Base-by-base conservation (phyloP, 1,140 invertebrate genomes). In the Gryon sp. region DNA sequence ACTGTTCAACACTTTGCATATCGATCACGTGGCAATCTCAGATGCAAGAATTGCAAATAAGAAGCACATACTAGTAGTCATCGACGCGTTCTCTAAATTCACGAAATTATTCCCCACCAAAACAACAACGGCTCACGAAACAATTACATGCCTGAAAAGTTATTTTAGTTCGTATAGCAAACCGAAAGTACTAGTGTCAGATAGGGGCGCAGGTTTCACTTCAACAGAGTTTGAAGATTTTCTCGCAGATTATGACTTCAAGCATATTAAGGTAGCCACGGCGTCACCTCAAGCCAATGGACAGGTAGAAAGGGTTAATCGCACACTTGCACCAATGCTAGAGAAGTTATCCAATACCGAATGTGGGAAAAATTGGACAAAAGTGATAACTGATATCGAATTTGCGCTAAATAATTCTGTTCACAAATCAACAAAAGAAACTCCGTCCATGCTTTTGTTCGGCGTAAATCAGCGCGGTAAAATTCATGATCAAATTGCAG, bases 271-370 rank as follows among this genome's bases (percentile, higher is more conserved):
- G 15, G 30, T 77, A 28, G 77, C 82, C 8, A 73, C 70, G 5
- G 76, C 65, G 6, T 75, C 66, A 2, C 83, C 81, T 7, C 41
- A 78, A 20, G 76, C 83, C 0, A 87, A 87, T 28, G 83, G 83
- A 0, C 73, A 85, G 24, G 68, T 84, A 2, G 84, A 87, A 40
- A 20, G 80, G 0, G 41, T 83, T 2, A 84, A 86, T 57, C 6
- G 79, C n/a, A 59, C 40, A 5, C 30, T 85, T 5, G 34, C 76
- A 11, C 62, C 77, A 0, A 76, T 80, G 63, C 12, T 82, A 1
- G 60, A 43, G 4, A 82, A 82, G 59, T 45, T 80, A 12, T 24
- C 55, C 0, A 30, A 62, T 2, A n/a, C 2, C 22, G 41, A 57
- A 0, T 22, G n/a, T 16, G 14, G 14, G 0, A 69, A 66, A 24